Conservation (phyloP, 2,113 vertebrate genomes). For the Cynoglossus semilaevis region DNA sequence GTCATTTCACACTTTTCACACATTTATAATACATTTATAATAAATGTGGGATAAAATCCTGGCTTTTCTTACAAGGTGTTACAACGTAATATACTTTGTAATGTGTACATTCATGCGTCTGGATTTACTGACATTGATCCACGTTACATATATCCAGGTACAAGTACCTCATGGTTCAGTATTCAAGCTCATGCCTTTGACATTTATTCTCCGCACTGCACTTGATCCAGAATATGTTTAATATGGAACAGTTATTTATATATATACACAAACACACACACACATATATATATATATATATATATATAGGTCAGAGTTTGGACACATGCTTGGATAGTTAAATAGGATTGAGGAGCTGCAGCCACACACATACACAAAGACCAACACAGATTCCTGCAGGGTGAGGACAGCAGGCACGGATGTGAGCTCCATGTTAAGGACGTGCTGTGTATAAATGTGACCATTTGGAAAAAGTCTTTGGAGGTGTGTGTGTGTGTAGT, state of each 20-base stretch:
- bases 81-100: neutral
- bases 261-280: too few relatives aligned
- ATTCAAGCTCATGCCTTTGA: slow-evolving; percentile 15
- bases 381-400: slow-evolving; percentile 3
- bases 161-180: slow-evolving; percentile 17
- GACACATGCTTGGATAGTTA: slow-evolving; percentile 31
- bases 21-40: too few relatives aligned
- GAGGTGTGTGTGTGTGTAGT: slow-evolving; percentile 56
- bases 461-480: slow-evolving; percentile 60
- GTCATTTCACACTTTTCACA: neutral
- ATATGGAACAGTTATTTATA: slow-evolving; percentile 8
- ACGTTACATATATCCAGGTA: slow-evolving; percentile 17
- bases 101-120: slow-evolving; percentile 6
- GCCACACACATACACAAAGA: neutral
- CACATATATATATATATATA: too few relatives aligned
- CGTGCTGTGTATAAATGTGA: slow-evolving; percentile 63
- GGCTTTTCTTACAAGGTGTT: too few relatives aligned
- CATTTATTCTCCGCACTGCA: slow-evolving; percentile 3
- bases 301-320: slow-evolving; percentile 20
- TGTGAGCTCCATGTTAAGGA: slow-evolving; percentile 65
- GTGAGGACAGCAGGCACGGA: slow-evolving; percentile 42
- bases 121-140: slow-evolving; percentile 17
- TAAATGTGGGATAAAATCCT: too few relatives aligned
- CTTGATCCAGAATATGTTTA: slow-evolving; percentile 8
- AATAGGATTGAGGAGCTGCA: slow-evolving; percentile 46